These are phyloP conservation scores for Stenopsyche tienmushanensis DNA, from an alignment of 1,140 invertebrate genomes.

Conservation along the genomic window DNA sequence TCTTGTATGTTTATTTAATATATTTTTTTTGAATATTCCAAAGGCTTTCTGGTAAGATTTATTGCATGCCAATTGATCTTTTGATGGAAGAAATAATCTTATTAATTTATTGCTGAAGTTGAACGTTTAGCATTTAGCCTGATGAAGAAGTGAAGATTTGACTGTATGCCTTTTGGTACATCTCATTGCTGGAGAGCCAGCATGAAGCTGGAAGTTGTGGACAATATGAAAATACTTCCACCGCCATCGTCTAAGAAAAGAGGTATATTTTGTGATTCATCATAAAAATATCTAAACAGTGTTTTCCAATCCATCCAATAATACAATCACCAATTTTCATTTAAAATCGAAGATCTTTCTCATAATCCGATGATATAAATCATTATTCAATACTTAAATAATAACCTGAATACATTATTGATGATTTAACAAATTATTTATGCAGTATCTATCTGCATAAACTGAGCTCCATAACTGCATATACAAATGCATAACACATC, in stretches of 20 bases:
- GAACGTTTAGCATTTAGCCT: neutral
- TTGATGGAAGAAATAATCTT: too few relatives aligned
- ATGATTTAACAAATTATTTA: too few relatives aligned
- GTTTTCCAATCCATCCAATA: neutral
- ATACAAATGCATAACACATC: too few relatives aligned
- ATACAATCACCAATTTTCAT: too few relatives aligned
- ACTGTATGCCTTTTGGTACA: conserved; percentile 30
- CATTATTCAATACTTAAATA: neutral
- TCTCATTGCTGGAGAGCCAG: conserved; percentile 28
- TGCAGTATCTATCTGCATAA: too few relatives aligned
- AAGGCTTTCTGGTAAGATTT: too few relatives aligned
- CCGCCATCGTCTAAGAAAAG: conserved; percentile 20
- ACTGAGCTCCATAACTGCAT: too few relatives aligned
- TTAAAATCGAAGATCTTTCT: too few relatives aligned
- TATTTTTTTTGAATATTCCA: neutral
- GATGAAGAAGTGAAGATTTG: conserved; percentile 21
- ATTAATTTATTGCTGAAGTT: too few relatives aligned
- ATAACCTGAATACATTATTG: too few relatives aligned
- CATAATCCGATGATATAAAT: neutral
- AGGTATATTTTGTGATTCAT: too few relatives aligned
- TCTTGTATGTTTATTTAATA: neutral
- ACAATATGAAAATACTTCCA: conserved; percentile 13
- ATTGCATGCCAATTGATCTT: too few relatives aligned
- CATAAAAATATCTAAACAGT: neutral
- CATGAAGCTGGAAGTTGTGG: conserved; percentile 18